Evolutionary conservation across 92 coral and sea anemone species (phyloP).

Genomic region (Siderastrea siderea): DNA sequence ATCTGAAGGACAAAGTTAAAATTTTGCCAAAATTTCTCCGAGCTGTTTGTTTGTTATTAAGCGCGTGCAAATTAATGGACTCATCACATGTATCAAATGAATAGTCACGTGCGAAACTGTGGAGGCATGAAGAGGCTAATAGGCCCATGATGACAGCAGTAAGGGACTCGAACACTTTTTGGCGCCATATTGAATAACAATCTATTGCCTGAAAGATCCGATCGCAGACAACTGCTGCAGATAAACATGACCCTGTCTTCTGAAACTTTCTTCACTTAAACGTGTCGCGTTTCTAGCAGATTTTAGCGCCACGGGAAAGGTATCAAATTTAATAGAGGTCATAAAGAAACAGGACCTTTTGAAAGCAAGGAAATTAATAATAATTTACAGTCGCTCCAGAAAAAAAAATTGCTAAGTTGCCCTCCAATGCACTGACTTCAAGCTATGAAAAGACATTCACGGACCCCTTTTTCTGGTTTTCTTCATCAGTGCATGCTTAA

Average conservation of each 20-base stretch:
- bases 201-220: slow-evolving; percentile 27
- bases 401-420: neutral
- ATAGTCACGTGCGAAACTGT: neutral
- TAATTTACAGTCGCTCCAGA: neutral
- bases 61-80: slow-evolving; percentile 21
- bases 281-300: neutral
- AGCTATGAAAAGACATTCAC: neutral
- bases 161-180: neutral
- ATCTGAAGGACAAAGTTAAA: too few relatives aligned
- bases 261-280: neutral
- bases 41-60: neutral
- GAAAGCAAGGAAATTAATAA: neutral
- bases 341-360: neutral
- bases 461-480: too few relatives aligned
- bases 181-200: slow-evolving; percentile 24
- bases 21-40: neutral
- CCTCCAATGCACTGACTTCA: neutral
- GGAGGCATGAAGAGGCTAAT: slow-evolving; percentile 39
- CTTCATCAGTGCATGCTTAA: too few relatives aligned
- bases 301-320: neutral
- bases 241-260: slow-evolving; percentile 13
- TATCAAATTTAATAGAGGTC: slow-evolving; percentile 16
- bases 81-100: slow-evolving; percentile 25
- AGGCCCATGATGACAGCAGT: slow-evolving; percentile 31
- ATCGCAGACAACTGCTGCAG: slow-evolving; percentile 9